Base-by-base conservation (phyloP, 2,797 vertebrate species). In the Alosa sapidissima region DNA sequence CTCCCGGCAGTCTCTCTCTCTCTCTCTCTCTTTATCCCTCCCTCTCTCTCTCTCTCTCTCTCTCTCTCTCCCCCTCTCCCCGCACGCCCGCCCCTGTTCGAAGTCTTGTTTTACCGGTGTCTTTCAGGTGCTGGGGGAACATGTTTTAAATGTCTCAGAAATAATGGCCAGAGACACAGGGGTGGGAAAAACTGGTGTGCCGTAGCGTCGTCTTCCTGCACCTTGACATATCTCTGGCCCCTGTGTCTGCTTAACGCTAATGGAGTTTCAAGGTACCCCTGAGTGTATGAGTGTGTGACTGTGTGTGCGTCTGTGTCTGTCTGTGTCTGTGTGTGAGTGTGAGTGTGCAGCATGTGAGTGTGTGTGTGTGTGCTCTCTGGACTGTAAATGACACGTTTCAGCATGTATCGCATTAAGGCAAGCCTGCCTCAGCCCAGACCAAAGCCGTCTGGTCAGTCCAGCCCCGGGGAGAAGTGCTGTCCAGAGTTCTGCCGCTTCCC, bases 41-140 rank as follows among this genome's bases (percentile, higher is more conserved):
- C 82, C 89, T 91, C 90, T 88, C 89, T 88, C 91, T 88, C 88
- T 90, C 91, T 92, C 89, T 87, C 81, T 82, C 78, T 45, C 60
- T 45, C 49, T 49, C 72, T 55, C 16, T 89, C 89, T 60, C 72
- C 62, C 24, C 19, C 81, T 62, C 58, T 78, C 47, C 58, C 24
- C 24, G 58, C 82, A 68, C 54, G 60, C 52, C n/a, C 83, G 16
- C 58, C 49, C 81, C 48, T 47, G 16, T 47, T 78, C 41, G 41
- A 45, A 14, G 41, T 45, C 33, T 45, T 78, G 72, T 78, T 78
- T 19, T 47, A 78, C 72, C 72, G 5, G 72, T 78, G 72, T 78
- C 72, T 78, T 78, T 78, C 72, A 78, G 72, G 72, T 47, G 41
- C 72, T 45, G 2, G 41, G 72, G 72, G 72, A 47, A 47, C 19